Evolutionary conservation across 2,797 vertebrate genomes (phyloP), one percentile per base, ranked within the genome.

Genomic region (Gadopsis marmoratus): DNA sequence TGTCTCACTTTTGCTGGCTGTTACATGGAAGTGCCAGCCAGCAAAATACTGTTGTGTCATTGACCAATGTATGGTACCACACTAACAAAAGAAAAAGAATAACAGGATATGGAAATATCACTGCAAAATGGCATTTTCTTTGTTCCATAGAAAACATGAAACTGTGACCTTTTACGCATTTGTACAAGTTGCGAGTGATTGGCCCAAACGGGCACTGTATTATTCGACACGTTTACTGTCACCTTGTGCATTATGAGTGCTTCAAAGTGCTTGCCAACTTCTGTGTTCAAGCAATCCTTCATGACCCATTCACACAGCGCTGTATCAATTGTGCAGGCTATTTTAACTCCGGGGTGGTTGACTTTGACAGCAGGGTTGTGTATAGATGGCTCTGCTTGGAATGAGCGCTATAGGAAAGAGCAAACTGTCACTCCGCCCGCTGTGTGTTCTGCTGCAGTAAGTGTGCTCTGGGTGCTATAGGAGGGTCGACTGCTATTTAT

Each of bases 401-500:
- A 86, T 78, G 66, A 65, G 65, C 83, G 83, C 76, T 54, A 79
- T 80, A 79, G 83, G 81, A 89, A 81, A 78, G 76, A 70, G 58
- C 1, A 23, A 67, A 60, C 73, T 86, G 72, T 81, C 58, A 66
- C 61, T 58, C n/a, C 53, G 60, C 82, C 86, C 76, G 80, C 89
- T 87, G 86, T 71, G 83, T 78, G 87, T 76, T 86, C 82, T 85
- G 81, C 90, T 93, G 91, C 89, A 90, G 87, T 88, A 71, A 73
- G 76, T 85, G 79, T 82, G 85, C 88, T 89, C 71, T 84, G 83
- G 76, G 86, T 90, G 89, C 90, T 88, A 89, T 87, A 90, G 83
- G 83, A 88, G 89, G 83, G 84, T 89, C 9, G 80, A 71, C 78
- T 88, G 75, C 89, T 93, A 90, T 93, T 93, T 91, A 92, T 92